Conservation (phyloP, 2,797 vertebrate species). For the Chromobotia macracanthus region DNA sequence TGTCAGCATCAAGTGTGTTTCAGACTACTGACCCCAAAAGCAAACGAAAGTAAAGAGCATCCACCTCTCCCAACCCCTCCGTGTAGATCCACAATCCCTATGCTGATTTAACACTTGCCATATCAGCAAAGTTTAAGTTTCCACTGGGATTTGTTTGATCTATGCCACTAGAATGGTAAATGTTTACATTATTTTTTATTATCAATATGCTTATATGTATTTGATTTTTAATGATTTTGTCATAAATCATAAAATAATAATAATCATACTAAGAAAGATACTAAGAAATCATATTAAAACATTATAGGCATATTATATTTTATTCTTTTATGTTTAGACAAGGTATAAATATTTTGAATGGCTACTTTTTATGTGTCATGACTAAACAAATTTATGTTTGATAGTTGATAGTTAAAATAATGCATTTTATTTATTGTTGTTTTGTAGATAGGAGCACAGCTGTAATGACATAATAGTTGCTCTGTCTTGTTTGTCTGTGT, state of each 20-base stretch:
- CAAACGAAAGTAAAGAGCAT: conserved; percentile 89
- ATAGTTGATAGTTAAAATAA: no score
- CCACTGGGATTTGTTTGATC: not conserved
- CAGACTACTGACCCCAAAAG: conserved; percentile 98
- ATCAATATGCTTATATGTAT: conserved; percentile 15
- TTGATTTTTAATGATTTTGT: not conserved
- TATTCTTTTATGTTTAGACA: conserved; percentile 44
- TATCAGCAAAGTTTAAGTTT: conserved; percentile 13
- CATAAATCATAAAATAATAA: conserved; percentile 15
- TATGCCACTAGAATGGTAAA: conserved; percentile 33
- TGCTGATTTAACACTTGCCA: conserved; percentile 8
- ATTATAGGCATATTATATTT: conserved; percentile 13
- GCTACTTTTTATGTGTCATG: not conserved
- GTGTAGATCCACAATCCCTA: not conserved
- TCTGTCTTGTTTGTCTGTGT: conserved; percentile 33
- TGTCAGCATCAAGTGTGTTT: conserved; percentile 99
- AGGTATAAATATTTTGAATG: not conserved
- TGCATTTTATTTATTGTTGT: conserved; percentile 15
- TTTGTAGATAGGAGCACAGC: conserved; percentile 27
- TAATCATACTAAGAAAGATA: not conserved
- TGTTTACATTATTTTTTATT: conserved; percentile 44
- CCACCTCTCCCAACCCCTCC: conserved; percentile 14
- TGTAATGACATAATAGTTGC: conserved; percentile 36
- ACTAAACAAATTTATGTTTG: not conserved
- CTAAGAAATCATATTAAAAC: conserved; percentile 15